Percentiles rank a stretch among this genome's conserved stretches.
phyloP scores from a whole-genome alignment of 2,888 invertebrate species.

The Taphrorychus bicolor region DNA sequence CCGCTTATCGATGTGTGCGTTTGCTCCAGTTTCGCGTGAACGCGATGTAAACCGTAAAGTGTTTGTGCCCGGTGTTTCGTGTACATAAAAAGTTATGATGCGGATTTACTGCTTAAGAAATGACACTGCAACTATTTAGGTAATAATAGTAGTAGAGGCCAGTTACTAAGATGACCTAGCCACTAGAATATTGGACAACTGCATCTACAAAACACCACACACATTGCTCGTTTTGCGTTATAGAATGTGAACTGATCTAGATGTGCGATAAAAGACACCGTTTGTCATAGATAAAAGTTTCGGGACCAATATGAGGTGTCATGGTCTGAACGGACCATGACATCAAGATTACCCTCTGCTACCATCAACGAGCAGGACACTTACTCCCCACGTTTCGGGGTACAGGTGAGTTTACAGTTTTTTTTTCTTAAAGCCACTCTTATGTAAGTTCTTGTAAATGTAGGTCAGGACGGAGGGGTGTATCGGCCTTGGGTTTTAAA shows the following conservation, averaged over 20 bases:
- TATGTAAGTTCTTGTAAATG: background rate
- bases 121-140: background rate
- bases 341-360: constrained; percentile 57
- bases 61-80: constrained; percentile 10
- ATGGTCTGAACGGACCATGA: constrained; percentile 60
- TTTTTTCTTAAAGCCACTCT: background rate
- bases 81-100: background rate
- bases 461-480: background rate
- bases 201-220: no score
- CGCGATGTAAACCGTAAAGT: background rate
- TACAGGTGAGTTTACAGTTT: constrained; percentile 46
- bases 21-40: background rate
- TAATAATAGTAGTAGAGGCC: background rate
- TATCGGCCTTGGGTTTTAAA: no score
- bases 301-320: constrained; percentile 49
- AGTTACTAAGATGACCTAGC: background rate
- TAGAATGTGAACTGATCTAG: constrained; percentile 8
- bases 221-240: background rate
- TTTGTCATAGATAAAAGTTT: constrained; percentile 46
- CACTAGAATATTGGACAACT: background rate
- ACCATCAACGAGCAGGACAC: constrained; percentile 53
- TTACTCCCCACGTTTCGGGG: constrained; percentile 49
- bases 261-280: constrained; percentile 6
- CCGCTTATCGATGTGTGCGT: background rate
- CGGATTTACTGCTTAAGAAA: background rate